These are phyloP conservation scores for Serripes groenlandicus DNA, from an alignment of 2,888 invertebrate genomes.

Conservation along the genomic window DNA sequence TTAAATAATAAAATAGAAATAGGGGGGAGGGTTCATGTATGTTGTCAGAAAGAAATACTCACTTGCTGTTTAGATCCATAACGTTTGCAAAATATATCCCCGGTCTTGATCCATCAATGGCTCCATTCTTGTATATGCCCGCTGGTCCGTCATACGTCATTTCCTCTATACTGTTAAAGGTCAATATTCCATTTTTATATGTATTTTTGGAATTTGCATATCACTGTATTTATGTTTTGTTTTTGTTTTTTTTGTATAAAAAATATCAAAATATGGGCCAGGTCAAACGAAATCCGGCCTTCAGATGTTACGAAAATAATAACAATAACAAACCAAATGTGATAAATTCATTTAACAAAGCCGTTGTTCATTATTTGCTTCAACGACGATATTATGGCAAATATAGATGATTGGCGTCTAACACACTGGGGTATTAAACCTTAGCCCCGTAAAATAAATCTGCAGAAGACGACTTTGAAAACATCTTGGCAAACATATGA, in stretches of 20 bases:
- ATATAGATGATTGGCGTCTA: too few species aligned
- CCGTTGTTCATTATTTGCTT: too few species aligned
- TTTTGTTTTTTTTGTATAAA: background rate
- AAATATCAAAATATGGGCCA: background rate
- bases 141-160: constrained; percentile 67
- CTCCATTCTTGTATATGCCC: constrained; percentile 68
- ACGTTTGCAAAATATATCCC: constrained; percentile 70
- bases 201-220: background rate
- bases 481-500: too few species aligned
- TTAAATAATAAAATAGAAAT: too few species aligned
- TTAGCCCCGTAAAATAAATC: too few species aligned
- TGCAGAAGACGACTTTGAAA: too few species aligned
- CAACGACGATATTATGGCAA: too few species aligned
- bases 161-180: constrained; percentile 54
- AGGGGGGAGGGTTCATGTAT: too few species aligned
- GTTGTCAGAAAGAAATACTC: too few species aligned
- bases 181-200: background rate
- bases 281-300: background rate
- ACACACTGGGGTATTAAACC: too few species aligned
- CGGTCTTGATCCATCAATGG: constrained; percentile 69
- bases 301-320: background rate
- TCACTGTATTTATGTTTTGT: background rate
- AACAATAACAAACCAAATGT: background rate
- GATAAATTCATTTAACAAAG: too few species aligned
- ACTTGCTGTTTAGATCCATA: constrained; percentile 12